Base-by-base conservation (phyloP, 2,797 vertebrate species). In the Mastacembelus armatus region DNA sequence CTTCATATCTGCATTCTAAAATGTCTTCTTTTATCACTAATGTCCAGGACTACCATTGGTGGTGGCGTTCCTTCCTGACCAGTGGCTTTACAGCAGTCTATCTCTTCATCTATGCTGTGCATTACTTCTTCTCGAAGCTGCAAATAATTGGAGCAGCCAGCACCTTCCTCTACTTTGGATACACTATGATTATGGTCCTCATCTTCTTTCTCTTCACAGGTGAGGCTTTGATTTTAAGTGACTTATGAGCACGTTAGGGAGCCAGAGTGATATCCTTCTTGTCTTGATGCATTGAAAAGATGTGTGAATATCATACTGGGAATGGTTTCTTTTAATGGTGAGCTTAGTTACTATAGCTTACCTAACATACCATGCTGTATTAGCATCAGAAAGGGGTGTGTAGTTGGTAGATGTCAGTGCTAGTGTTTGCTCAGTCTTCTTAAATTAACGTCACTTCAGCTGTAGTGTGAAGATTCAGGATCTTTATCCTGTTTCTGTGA, bases 141-240 rank as follows among this genome's bases (percentile, higher is more conserved):
- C 95, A 98, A 91, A 96, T 97, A 55, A 92, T 94, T 4, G 95
- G 94, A 43, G 91, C 93, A 0, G 95, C 95, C 32, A 98, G 95
- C 83, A 95, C 94, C 59, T 94, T 97, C 86, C 95, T 99, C 67
- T 99, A 96, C 91, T 96, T 97, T 11, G 95, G 96, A 71, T 98
- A 98, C 89, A 97, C 93, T 0, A 86, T 94, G 93, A 96, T 97
- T 68, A 96, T 96, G 93, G 95, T 96, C 59, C 94, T 97, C 77
- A 96, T 97, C 89, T 99, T 96, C 89, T 97, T 99, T 91, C 95
- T 98, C 81, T 97, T 98, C 86, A 97, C 95, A 84, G 96, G 96
- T 95, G 71, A 91, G 91, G 42, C 32, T 18, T 55, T 62, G 12
- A 15, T 3, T 32, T 52, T 3, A 14, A 32, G 18, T 15, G 15